A percentile compares a stretch with the other conserved stretches of the same genome.
phyloP scores from a whole-genome alignment of 2,113 vertebrate species.

The Orycteropus afer region DNA sequence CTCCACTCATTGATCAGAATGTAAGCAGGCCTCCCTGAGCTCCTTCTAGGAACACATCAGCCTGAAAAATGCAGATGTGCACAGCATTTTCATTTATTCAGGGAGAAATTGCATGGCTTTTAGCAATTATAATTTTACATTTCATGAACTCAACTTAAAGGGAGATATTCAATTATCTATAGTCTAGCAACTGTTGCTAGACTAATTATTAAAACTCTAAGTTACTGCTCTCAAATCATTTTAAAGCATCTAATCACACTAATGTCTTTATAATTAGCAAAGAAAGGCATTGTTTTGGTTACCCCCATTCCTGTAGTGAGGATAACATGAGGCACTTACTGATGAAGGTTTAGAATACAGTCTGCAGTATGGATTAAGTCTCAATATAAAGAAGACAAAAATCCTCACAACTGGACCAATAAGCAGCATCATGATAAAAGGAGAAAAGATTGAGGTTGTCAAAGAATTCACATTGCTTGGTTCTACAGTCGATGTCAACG shows the following conservation, averaged over 20 bases:
- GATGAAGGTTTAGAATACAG: no score
- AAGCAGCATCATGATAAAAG: no score
- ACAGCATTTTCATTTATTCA: constrained; percentile 46
- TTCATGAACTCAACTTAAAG: not conserved
- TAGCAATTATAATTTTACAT: not conserved
- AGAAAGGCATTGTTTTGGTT: no score
- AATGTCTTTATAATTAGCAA: not conserved
- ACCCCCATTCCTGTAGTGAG: no score
- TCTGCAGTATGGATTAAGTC: no score
- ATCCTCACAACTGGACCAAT: no score
- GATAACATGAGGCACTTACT: no score
- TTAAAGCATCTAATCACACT: not conserved
- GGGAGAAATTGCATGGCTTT: constrained; percentile 4
- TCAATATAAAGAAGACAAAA: no score
- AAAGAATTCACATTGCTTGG: no score
- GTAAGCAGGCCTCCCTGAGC: constrained; percentile 24
- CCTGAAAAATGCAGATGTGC: constrained; percentile 42
- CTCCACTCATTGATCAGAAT: constrained; percentile 40
- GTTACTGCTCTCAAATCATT: not conserved
- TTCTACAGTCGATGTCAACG: no score
- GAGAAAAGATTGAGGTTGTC: no score
- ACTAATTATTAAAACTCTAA: constrained; percentile 3
- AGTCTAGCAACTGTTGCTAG: not conserved
- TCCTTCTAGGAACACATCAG: constrained; percentile 16
- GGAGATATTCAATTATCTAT: not conserved